These are phyloP conservation scores for Idaea biselata DNA, from an alignment of 2,888 invertebrate genomes.

Conservation along the genomic window DNA sequence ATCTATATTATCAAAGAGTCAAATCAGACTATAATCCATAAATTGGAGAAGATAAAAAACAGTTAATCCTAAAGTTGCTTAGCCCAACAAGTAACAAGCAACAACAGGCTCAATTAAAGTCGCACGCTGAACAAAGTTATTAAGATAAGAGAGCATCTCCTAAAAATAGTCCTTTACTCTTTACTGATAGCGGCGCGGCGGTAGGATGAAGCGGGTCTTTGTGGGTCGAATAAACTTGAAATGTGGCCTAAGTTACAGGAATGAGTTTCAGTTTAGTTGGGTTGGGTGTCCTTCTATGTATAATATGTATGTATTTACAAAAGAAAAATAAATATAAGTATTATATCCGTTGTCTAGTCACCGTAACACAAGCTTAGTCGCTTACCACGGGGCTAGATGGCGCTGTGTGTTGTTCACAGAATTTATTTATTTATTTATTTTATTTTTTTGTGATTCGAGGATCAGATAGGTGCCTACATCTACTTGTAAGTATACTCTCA, in stretches of 20 bases:
- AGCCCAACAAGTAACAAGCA: conserved; percentile 25
- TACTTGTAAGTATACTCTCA: too few species aligned
- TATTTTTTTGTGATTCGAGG: too few species aligned
- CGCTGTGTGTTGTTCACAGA: too few species aligned
- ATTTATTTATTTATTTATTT: too few species aligned
- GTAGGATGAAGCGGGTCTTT: conserved; percentile 43
- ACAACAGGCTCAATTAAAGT: conserved; percentile 50
- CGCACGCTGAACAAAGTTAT: conserved; percentile 47
- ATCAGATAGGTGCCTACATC: too few species aligned
- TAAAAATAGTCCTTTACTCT: conserved; percentile 44
- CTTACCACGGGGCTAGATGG: too few species aligned
- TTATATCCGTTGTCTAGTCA: too few species aligned
- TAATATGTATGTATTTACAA: too few species aligned
- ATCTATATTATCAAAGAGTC: not conserved
- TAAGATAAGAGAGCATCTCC: conserved; percentile 48
- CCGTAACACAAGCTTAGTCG: too few species aligned
- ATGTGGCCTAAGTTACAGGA: conserved; percentile 32
- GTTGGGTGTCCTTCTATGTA: too few species aligned
- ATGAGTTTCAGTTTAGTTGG: not conserved
- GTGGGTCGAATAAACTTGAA: conserved; percentile 41
- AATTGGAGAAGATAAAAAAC: not conserved
- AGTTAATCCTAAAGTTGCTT: conserved; percentile 13
- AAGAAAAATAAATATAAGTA: too few species aligned
- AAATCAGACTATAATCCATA: not conserved
- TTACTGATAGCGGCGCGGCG: conserved; percentile 36